Base-by-base conservation (phyloP, 2,888 invertebrate species). In the Neoascia interrupta region DNA sequence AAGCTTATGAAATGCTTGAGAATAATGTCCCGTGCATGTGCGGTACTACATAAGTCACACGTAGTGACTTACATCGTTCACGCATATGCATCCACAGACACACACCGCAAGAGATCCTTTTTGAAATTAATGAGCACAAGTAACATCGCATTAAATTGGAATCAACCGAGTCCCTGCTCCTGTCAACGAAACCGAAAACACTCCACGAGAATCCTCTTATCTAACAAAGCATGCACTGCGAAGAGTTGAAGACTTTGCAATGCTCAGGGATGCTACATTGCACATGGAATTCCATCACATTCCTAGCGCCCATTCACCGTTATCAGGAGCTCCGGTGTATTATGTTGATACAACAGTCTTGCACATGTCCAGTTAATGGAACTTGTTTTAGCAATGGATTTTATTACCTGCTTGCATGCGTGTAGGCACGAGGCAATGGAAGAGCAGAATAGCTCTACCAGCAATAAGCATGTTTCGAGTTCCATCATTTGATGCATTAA, bases 351-450 rank as follows among this genome's bases (percentile, higher is more conserved):
- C 51, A 51, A n/a, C 49, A 36, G 47, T 68, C 51, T 66, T 34
- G 73, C 60, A 73, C 66, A 79, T 79, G 66, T 72, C 72, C 47
- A 66, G 60, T 79, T 66, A 79, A 79, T 66, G 60, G 76, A 72
- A 79, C 76, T 72, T 36, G 76, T 76, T 79, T 47, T 13, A 18
- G 28, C 45, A 79, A 72, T 79, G 54, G 72, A 72, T 72, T 79
- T 79, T 19, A 56, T 58, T 76, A 70, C 43, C 36, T 26, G n/a
- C n/a, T n/a, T 26, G 45, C 16, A n/a, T n/a, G 34, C 37, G 36
- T 13, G 36, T 16, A 37, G 43, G 53, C 31, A 31, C 31, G 10
- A 8, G n/a, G 8, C 51, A 66, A 58, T 36, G 47, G 37, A 6
- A 43, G 21, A 56, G 6, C 5, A n/a, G 21, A 31, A 6, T 15